phyloP scores from a whole-genome alignment of 2,113 vertebrate genomes.

The Xyliphius kryptos region DNA sequence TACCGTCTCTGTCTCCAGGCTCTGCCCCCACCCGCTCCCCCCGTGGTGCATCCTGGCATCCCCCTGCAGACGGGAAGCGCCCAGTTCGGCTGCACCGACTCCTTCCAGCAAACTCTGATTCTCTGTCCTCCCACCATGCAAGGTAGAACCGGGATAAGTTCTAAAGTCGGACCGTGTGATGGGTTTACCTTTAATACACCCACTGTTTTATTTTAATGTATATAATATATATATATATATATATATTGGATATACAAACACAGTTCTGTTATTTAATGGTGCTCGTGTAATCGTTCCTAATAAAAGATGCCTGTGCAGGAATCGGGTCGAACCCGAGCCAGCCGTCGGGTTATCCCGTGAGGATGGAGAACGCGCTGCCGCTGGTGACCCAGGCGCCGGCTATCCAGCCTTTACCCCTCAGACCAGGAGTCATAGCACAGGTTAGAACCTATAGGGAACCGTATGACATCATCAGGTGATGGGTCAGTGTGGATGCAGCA shows the following conservation, averaged over 20 bases:
- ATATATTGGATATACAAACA: too few species aligned
- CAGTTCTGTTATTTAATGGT: too few species aligned
- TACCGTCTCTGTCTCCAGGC: constrained; percentile 58
- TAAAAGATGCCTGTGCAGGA: constrained; percentile 53
- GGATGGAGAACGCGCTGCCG: constrained; percentile 80
- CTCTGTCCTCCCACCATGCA: constrained; percentile 89
- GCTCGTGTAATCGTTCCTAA: background rate
- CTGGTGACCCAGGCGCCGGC: constrained; percentile 86
- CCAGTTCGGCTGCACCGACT: constrained; percentile 88
- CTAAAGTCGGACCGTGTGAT: too few species aligned
- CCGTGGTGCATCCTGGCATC: constrained; percentile 87
- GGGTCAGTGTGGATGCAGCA: too few species aligned
- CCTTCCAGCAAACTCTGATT: constrained; percentile 89
- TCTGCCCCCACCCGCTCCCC: constrained; percentile 76
- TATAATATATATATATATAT: too few species aligned
- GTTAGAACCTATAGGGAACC: constrained; percentile 49
- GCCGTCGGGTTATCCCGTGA: constrained; percentile 75
- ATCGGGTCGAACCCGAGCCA: constrained; percentile 81
- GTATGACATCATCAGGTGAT: too few species aligned
- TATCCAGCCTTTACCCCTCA: constrained; percentile 83
- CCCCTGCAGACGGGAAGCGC: constrained; percentile 80
- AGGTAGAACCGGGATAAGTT: constrained; percentile 54
- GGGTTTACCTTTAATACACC: too few species aligned
- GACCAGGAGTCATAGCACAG: constrained; percentile 90
- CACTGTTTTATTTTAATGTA: too few species aligned